Evolutionary conservation across 2,113 vertebrate species (phyloP).

Genomic region (Caranx melampygus): DNA sequence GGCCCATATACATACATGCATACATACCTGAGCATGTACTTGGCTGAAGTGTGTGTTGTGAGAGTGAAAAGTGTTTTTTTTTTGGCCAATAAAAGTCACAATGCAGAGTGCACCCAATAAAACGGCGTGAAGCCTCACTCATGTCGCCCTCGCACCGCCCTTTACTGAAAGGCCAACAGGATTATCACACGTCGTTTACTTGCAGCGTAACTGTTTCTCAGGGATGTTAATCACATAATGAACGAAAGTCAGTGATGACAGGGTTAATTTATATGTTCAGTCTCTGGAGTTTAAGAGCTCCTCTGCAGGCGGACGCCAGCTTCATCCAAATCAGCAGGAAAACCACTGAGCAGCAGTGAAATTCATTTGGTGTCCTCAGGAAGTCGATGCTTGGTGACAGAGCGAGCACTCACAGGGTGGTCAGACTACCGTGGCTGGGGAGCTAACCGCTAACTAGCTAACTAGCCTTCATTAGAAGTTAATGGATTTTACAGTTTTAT

Average conservation of each 20-base stretch:
- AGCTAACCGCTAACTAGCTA: too few relatives aligned
- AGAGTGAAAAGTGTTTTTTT: background rate
- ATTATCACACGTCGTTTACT: slow-evolving; percentile 16
- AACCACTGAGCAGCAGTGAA: too few relatives aligned
- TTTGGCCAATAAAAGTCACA: slow-evolving; percentile 46
- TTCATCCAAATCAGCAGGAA: too few relatives aligned
- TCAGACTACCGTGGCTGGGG: too few relatives aligned
- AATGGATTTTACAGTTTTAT: too few relatives aligned
- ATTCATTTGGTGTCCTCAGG: too few relatives aligned
- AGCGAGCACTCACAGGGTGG: too few relatives aligned
- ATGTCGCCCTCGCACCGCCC: slow-evolving; percentile 46
- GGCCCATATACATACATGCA: background rate
- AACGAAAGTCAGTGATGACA: background rate
- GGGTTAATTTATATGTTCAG: background rate
- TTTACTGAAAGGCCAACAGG: slow-evolving; percentile 20
- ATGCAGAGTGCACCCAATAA: slow-evolving; percentile 45
- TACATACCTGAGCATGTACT: background rate
- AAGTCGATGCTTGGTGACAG: too few relatives aligned
- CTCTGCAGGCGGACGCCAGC: too few relatives aligned
- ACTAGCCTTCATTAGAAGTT: too few relatives aligned
- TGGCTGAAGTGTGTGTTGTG: background rate
- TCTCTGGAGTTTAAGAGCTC: background rate
- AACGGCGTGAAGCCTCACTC: slow-evolving; percentile 55
- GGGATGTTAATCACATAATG: slow-evolving; percentile 29
- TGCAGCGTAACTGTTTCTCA: slow-evolving; percentile 13